These are phyloP conservation scores for Python bivittatus DNA, from an alignment of 2,113 vertebrate genomes.

Conservation along the genomic window DNA sequence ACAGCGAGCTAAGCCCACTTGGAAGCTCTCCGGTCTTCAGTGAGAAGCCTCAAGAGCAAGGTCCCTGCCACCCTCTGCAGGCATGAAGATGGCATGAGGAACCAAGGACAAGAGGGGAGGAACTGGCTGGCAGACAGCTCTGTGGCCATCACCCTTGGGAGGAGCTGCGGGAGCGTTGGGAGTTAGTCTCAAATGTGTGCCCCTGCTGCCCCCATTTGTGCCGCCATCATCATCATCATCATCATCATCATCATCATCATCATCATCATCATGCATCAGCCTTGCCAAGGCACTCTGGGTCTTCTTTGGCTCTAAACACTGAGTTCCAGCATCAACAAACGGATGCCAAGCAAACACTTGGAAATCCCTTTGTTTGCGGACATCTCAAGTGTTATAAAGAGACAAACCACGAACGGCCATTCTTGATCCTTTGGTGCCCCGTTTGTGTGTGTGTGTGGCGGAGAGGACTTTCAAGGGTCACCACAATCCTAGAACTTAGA, in stretches of 20 bases:
- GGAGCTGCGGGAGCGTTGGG: not conserved
- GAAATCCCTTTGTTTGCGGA: not conserved
- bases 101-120: not conserved
- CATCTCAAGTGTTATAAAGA: not conserved
- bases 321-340: not conserved
- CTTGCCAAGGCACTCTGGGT: not conserved
- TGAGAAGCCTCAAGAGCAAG: not conserved
- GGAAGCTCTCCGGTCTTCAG: not conserved
- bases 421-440: not conserved
- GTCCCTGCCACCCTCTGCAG: not conserved
- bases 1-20: not conserved
- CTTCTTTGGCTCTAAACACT: not conserved
- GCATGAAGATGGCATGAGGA: too few relatives aligned
- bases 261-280: not conserved
- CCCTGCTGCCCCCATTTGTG: not conserved
- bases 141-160: not conserved
- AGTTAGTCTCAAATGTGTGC: too few relatives aligned
- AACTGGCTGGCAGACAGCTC: not conserved
- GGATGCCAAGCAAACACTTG: not conserved
- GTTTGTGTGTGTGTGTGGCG: too few relatives aligned
- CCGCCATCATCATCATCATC: too few relatives aligned
- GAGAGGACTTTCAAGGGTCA: not conserved
- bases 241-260: too few relatives aligned
- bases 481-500: not conserved
- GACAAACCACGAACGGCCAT: not conserved